Evolutionary conservation across 2,113 vertebrate species (phyloP).

Genomic region (Daubentonia madagascariensis): DNA sequence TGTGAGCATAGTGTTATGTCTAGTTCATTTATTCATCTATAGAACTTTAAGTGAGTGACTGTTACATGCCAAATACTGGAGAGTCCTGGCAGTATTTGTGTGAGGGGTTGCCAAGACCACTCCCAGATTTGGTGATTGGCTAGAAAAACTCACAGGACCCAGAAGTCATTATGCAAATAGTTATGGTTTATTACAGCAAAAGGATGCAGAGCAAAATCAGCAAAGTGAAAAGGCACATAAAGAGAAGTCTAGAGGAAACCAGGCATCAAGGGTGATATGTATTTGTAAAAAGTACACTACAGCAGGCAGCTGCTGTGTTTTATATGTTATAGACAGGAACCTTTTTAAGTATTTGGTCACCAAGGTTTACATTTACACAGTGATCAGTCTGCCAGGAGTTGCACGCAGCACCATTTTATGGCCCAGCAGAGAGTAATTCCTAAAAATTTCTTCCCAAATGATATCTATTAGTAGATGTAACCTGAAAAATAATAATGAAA

Average conservation of each 20-base stretch:
- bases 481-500: neutral
- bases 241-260: neutral
- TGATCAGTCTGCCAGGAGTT: neutral
- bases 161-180: neutral
- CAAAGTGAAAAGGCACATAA: neutral
- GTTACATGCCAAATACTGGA: neutral
- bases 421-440: neutral
- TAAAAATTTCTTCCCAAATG: neutral
- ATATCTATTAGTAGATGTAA: neutral
- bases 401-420: neutral
- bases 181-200: neutral
- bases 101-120: neutral
- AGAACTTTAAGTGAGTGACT: neutral
- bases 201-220: neutral
- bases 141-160: neutral
- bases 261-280: neutral
- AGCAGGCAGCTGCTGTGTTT: neutral
- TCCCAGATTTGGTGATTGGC: neutral
- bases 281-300: neutral
- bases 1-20: neutral
- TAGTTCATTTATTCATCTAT: neutral
- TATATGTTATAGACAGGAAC: neutral
- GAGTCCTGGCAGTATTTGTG: neutral
- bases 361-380: neutral
- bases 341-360: neutral